Evolutionary conservation across 2,888 invertebrate species (phyloP).

Genomic region (Strigamia transsilvanica): DNA sequence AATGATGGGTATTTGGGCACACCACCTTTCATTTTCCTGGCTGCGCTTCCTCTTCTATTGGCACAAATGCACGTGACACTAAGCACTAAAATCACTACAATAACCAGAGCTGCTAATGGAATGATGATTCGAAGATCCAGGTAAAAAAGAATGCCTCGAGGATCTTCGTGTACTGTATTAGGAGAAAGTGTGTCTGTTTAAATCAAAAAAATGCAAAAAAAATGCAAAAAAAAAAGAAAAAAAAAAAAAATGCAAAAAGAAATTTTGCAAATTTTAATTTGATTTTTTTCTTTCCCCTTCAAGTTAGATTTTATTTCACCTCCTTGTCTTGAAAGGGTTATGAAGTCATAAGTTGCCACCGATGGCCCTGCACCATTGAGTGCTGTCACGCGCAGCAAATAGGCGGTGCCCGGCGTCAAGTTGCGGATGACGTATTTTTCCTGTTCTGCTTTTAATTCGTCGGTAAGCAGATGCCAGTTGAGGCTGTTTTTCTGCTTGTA

Average conservation of each 20-base stretch:
- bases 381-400: constrained; percentile 82
- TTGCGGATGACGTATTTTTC: constrained; percentile 92
- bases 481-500: constrained; percentile 65
- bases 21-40: constrained; percentile 51
- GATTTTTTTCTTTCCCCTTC: not conserved
- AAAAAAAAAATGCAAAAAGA: not conserved
- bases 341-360: constrained; percentile 53
- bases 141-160: constrained; percentile 53
- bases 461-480: constrained; percentile 46
- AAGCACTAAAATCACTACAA: constrained; percentile 48
- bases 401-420: constrained; percentile 94
- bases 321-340: constrained; percentile 53
- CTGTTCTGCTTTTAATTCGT: constrained; percentile 51
- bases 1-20: not conserved
- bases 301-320: constrained; percentile 24
- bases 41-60: constrained; percentile 46
- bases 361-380: constrained; percentile 52
- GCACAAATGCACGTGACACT: constrained; percentile 51
- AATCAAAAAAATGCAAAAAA: constrained; percentile 7
- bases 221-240: not conserved
- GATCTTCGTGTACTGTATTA: constrained; percentile 50
- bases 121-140: constrained; percentile 53
- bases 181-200: constrained; percentile 53
- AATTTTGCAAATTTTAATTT: constrained; percentile 8
- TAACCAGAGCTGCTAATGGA: constrained; percentile 50